Evolutionary conservation across 2,888 invertebrate genomes (phyloP), one percentile per base, ranked within the genome.

Genomic region (Dioctria rufipes): DNA sequence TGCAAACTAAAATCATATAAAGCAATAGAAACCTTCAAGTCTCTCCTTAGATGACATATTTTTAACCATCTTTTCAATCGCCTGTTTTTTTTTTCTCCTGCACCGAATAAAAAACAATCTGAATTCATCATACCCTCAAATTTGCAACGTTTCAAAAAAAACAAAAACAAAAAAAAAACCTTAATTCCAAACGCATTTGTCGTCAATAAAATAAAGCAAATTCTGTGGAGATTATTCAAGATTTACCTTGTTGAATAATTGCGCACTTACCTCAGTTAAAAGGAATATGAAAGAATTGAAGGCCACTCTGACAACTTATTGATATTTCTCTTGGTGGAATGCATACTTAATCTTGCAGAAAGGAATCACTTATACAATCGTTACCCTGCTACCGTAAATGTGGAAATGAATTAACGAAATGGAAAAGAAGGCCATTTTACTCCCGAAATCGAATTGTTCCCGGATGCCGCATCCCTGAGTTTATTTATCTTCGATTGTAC

Each of bases 351-450:
- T 71, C 71, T 54, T 71, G 71, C 54, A 71, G 71, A 71, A 71
- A 43, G 58, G 54, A 54, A 54, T 13, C 54, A 71, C 11, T 51
- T 51, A 71, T 54, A 71, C 54, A 54, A 54, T 37, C 71, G 51
- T 13, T 39, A 54, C 71, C 71, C 54, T 71, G 0, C 25, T 25
- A 9, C 71, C 54, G 54, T 71, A 71, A 71, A 69, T 43, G 39
- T 54, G 40, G 51, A 71, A 71, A 71, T 71, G 71, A 71, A 71
- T 71, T 71, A 71, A 71, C 71, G 71, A 71, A 71, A 71, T 71
- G 71, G 71, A 71, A 71, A 71, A 54, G 71, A 54, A 71, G 40
- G 71, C 51, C 49, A 54, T 54, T 71, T 37, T 51, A 54, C 39
- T 71, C 54, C 49, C 42, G 42, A 71, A 71, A 71, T 71, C 71